Evolutionary conservation across 1,140 invertebrate genomes (phyloP).

Genomic region (honey bee (Apis mellifera)): Amel_HAv3.1 CM009931.2:19593001-19593500

Average conservation of each 20-base stretch:
- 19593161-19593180: constrained; percentile 14
- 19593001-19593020: neutral
- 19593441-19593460: constrained; percentile 97
- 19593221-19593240: too few relatives aligned
- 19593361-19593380: too few relatives aligned
- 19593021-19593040: neutral
- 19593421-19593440: constrained; percentile 91
- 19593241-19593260: too few relatives aligned
- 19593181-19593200: neutral
- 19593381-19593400: constrained; percentile 80
- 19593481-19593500: neutral
- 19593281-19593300: too few relatives aligned
- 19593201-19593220: too few relatives aligned
- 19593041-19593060: neutral
- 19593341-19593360: too few relatives aligned
- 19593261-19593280: too few relatives aligned
- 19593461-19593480: constrained; percentile 92
- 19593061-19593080: too few relatives aligned
- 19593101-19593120: neutral
- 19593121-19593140: neutral
- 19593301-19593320: too few relatives aligned
- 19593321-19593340: too few relatives aligned
- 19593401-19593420: constrained; percentile 85
- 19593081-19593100: neutral
- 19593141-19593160: neutral